These are phyloP conservation scores for Tadarida brasiliensis DNA, from an alignment of 2,797 vertebrate species.

Conservation along the genomic window DNA sequence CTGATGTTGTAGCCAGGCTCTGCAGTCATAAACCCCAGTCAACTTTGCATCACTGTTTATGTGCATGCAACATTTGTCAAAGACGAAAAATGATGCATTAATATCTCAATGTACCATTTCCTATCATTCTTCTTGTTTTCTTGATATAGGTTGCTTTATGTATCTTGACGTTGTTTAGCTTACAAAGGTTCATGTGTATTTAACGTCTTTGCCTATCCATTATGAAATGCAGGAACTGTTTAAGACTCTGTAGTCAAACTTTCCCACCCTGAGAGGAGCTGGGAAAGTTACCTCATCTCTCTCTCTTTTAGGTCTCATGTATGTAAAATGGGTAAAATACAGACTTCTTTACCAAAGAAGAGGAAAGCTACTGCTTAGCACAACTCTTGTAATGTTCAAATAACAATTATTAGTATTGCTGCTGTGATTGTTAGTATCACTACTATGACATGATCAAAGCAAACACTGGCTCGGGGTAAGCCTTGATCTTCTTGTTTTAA, in stretches of 20 bases:
- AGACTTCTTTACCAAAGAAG: background rate
- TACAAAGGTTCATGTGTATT: background rate
- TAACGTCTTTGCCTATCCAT: background rate
- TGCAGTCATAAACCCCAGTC: background rate
- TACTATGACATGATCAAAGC: background rate
- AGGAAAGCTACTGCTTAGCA: background rate
- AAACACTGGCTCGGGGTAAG: background rate
- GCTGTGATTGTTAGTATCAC: background rate
- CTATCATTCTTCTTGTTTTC: background rate
- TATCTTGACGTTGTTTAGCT: background rate
- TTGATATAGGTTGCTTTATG: background rate
- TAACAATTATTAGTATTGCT: background rate
- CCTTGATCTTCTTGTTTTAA: background rate
- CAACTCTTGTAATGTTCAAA: background rate
- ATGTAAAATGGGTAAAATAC: fast-evolving
- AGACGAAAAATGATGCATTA: background rate
- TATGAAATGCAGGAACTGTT: background rate
- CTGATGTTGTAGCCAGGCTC: background rate
- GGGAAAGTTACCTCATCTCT: background rate
- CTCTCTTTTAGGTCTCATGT: background rate
- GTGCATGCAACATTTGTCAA: background rate
- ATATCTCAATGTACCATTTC: background rate
- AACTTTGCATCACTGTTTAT: too few species aligned
- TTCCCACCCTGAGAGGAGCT: fast-evolving
- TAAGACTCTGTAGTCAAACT: background rate